Evolutionary conservation across 2,888 invertebrate genomes (phyloP).

Genomic region (Ectropis crepuscularia): DNA sequence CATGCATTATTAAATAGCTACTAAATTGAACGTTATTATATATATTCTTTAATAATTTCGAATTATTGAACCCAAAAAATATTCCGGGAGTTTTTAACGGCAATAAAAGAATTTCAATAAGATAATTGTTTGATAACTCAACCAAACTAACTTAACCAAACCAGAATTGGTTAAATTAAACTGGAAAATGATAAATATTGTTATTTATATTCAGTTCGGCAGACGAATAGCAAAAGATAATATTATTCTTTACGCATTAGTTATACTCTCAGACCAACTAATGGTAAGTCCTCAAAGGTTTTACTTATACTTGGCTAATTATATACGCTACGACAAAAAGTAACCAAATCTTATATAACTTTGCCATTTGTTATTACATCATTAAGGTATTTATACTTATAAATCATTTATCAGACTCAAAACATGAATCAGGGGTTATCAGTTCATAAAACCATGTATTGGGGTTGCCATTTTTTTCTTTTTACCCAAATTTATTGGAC

Average conservation of each 20-base stretch:
- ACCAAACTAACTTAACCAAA: not conserved
- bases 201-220: too few relatives aligned
- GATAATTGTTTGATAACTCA: not conserved
- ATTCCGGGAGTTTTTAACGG: too few relatives aligned
- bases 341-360: conserved; percentile 14
- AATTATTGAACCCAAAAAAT: too few relatives aligned
- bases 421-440: conserved; percentile 43
- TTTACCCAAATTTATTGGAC: not conserved
- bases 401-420: conserved; percentile 34
- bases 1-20: too few relatives aligned
- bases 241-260: not conserved
- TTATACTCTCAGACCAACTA: too few relatives aligned
- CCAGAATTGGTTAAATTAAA: not conserved
- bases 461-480: conserved; percentile 26
- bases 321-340: not conserved
- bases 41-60: too few relatives aligned
- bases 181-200: not conserved
- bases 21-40: too few relatives aligned
- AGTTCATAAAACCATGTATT: conserved; percentile 38
- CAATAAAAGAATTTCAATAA: not conserved
- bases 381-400: conserved; percentile 28
- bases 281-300: too few relatives aligned
- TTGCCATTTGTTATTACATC: conserved; percentile 25
- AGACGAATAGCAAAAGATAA: not conserved
- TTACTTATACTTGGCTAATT: not conserved